Base-by-base conservation (phyloP, 1,140 invertebrate species). In the Heliothis subflexa region DNA sequence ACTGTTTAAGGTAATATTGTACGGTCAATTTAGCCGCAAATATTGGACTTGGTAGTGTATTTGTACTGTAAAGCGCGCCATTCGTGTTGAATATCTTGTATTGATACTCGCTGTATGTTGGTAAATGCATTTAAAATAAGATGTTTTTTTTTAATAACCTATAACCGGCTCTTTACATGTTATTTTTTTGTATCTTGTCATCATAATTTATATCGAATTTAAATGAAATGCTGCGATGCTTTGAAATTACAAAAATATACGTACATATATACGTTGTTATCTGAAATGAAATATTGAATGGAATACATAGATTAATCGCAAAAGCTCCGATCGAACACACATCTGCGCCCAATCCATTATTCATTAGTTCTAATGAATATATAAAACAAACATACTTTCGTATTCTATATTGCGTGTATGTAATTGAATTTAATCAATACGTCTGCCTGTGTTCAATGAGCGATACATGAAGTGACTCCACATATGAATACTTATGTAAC, bases 321-420 rank as follows among this genome's bases (percentile, higher is more conserved):
- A 62, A 45, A 62, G 33, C 28, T 11, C 59, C 14, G 59, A 62
- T 62, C n/a, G 59, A 62, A 21, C n/a, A 62, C 59, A 62, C 59
- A 40, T 62, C 59, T 40, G 59, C 59, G 33, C n/a, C 28, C 59
- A 62, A 62, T 62, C 14, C 40, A 62, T 62, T 62, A 62, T 62
- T 62, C 59, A 62, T 62, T 40, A 62, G 14, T n/a, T n/a, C 59
- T 62, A 62, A 62, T 62, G 59, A 40, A 62, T 62, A 62, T 62
- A 62, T n/a, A 62, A 14, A 62, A 28, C 33, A 62, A 62, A 62
- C 59, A 62, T 62, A 62, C 33, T 62, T 7, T n/a, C 1, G n/a
- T 9, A n/a, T 62, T 28, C 33, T 40, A 11, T 40, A 62, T 16
- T 61, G 7, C 52, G n/a, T n/a, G 16, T 1, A n/a, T 52, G 5